Conservation (phyloP, 2,888 invertebrate genomes). For the Dryocosmus kuriphilus region DNA sequence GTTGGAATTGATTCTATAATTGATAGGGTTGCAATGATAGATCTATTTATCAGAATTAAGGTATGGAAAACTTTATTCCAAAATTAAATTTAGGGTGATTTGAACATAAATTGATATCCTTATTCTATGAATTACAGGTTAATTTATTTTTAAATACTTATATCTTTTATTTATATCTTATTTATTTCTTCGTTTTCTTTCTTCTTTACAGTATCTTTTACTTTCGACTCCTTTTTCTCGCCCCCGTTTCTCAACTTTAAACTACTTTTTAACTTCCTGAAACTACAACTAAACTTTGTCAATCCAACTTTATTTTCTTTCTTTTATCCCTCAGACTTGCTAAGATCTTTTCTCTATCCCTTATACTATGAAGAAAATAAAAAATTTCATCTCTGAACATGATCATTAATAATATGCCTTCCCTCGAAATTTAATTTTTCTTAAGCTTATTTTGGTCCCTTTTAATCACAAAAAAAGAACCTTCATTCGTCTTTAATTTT, state of each 20-base stretch:
- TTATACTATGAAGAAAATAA: background rate
- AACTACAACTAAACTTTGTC: background rate
- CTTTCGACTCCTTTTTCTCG: background rate
- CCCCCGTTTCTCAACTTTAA: background rate
- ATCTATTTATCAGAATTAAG: background rate
- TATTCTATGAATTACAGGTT: no score
- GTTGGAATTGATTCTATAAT: no score
- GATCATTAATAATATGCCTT: background rate
- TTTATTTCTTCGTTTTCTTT: background rate
- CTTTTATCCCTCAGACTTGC: background rate
- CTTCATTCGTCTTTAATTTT: no score
- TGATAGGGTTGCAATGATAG: slow-evolving; percentile 17
- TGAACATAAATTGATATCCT: no score
- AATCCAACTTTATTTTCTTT: no score
- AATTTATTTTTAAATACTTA: no score
- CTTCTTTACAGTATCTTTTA: background rate
- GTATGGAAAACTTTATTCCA: background rate
- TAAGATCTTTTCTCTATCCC: background rate
- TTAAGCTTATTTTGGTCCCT: no score
- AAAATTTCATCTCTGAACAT: background rate
- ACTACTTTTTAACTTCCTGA: background rate
- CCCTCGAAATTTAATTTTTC: no score
- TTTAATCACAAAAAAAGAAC: no score
- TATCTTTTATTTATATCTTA: background rate
- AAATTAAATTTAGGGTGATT: no score